Conservation (phyloP, 2,797 vertebrate species). For the Xiphophorus birchmanni region DNA sequence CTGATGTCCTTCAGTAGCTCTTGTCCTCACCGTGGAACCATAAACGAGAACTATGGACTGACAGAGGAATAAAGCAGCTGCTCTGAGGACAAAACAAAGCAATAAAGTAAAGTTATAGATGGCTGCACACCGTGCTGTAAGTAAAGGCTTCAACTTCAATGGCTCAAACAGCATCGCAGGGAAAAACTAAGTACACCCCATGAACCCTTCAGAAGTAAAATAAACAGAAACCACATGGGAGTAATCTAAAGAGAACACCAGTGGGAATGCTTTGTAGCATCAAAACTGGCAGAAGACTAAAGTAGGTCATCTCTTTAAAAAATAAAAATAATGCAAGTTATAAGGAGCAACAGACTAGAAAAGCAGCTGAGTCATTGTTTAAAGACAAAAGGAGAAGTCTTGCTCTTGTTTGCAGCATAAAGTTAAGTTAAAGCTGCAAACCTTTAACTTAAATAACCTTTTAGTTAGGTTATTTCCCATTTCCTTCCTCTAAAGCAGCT, state of each 20-base stretch:
- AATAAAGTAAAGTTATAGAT: neutral
- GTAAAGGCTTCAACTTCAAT: neutral
- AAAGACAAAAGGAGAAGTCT: no score
- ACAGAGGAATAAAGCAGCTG: neutral
- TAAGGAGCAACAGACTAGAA: neutral
- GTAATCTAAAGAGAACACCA: neutral
- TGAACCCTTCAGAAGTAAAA: neutral
- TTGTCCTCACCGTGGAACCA: neutral
- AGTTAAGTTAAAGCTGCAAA: neutral
- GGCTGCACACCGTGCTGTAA: neutral
- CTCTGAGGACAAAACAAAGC: neutral
- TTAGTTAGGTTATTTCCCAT: no score
- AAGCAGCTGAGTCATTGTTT: no score
- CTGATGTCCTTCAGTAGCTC: neutral
- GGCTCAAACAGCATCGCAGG: neutral
- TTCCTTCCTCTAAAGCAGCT: conserved; percentile 5
- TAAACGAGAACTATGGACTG: neutral
- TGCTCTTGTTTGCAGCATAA: neutral
- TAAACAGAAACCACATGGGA: neutral
- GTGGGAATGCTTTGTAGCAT: neutral
- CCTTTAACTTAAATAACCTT: neutral
- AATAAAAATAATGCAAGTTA: no score
- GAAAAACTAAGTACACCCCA: neutral
- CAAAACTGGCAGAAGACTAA: neutral
- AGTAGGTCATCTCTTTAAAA: neutral